These are phyloP conservation scores for Lordiphosa collinella DNA, from an alignment of 1,140 invertebrate genomes.

Conservation along the genomic window DNA sequence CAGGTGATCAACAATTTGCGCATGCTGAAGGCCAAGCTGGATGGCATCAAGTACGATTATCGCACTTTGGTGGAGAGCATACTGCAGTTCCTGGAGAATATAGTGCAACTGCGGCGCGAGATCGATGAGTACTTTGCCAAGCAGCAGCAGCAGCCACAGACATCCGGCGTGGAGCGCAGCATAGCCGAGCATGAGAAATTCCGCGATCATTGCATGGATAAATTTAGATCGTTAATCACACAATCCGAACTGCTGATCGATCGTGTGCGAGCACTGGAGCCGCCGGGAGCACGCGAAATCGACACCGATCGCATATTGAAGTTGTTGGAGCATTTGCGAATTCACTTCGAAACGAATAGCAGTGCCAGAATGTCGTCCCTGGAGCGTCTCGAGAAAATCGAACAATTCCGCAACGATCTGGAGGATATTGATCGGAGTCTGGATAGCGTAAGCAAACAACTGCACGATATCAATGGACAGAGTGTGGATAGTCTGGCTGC, in stretches of 20 bases:
- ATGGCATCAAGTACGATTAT: conserved; percentile 86
- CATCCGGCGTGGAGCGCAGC: conserved; percentile 52
- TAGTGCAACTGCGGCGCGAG: conserved; percentile 57
- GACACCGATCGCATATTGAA: conserved; percentile 87
- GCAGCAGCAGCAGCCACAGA: conserved; percentile 19
- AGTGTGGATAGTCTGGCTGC: conserved; percentile 87
- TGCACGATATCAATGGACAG: conserved; percentile 83
- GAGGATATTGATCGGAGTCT: conserved; percentile 87
- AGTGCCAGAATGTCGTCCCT: conserved; percentile 84
- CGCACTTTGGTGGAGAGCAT: conserved; percentile 87
- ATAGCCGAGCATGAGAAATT: conserved; percentile 78
- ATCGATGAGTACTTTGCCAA: conserved; percentile 68
- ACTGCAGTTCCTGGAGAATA: conserved; percentile 68
- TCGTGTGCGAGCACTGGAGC: conserved; percentile 83
- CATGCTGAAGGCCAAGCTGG: conserved; percentile 81
- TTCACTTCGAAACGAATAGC: conserved; percentile 76
- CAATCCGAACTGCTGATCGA: conserved; percentile 78
- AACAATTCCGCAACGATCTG: conserved; percentile 83
- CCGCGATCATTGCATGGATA: conserved; percentile 76
- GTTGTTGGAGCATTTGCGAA: conserved; percentile 81
- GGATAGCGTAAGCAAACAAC: conserved; percentile 84
- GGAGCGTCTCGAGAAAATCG: conserved; percentile 84
- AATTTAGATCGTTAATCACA: conserved; percentile 79
- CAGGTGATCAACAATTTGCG: conserved; percentile 80
- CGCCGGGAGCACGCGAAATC: conserved; percentile 83